Percentiles rank a stretch among this genome's conserved stretches.
phyloP scores from a whole-genome alignment of 2,113 vertebrate genomes.

The Malurus elegans region DNA sequence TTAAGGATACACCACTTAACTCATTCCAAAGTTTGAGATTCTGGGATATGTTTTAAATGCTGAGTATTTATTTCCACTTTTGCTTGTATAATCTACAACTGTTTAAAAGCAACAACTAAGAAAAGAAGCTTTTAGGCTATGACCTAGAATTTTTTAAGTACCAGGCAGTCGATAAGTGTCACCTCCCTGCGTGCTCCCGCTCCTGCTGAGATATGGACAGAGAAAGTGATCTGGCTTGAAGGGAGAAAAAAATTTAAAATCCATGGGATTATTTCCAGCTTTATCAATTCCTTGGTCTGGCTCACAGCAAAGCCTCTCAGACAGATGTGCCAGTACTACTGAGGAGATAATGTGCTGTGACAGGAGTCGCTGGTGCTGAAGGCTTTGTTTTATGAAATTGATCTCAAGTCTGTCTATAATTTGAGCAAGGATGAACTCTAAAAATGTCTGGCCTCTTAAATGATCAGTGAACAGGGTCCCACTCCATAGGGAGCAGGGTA shows the following conservation, averaged over 20 bases:
- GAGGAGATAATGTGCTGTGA: not conserved
- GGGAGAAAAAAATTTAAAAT: not conserved
- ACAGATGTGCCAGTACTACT: not conserved
- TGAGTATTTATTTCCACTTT: not conserved
- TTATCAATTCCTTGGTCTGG: not conserved
- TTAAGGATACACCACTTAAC: not conserved
- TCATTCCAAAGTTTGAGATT: not conserved
- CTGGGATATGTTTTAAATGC: not conserved
- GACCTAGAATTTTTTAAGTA: not conserved
- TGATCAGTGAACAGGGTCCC: not conserved
- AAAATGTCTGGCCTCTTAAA: not conserved
- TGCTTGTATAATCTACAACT: not conserved
- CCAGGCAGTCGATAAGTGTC: not conserved
- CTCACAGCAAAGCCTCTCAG: constrained; percentile 4
- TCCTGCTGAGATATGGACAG: not conserved
- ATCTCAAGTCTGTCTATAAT: not conserved
- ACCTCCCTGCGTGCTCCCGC: rapidly evolving
- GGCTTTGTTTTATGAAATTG: not conserved
- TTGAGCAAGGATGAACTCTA: not conserved
- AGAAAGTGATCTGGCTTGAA: not conserved
- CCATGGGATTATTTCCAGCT: not conserved
- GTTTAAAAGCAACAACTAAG: not conserved
- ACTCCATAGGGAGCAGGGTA: not conserved
- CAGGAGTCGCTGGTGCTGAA: not conserved
- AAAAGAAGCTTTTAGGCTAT: not conserved